phyloP scores from a whole-genome alignment of 30 jellyfish, hydroid and myxozoan species.

The Clytia hemisphaerica region DNA sequence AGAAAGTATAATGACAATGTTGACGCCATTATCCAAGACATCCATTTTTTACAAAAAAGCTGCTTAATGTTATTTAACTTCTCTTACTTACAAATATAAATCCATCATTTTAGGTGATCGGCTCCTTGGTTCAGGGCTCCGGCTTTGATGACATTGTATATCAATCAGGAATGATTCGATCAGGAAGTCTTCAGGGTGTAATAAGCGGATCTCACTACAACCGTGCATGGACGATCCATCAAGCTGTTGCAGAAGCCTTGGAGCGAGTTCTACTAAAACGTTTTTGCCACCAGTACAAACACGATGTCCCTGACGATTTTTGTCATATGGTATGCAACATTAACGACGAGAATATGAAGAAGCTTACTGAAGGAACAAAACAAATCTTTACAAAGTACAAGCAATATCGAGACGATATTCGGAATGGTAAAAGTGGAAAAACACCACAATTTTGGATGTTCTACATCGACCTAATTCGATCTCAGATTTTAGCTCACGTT shows the following conservation, averaged over 20 bases:
- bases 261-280: background rate
- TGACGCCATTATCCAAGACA: too few relatives aligned
- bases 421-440: slow-evolving; percentile 17
- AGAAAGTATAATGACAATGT: too few relatives aligned
- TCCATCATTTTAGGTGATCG: slow-evolving; percentile 13
- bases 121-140: slow-evolving; percentile 30
- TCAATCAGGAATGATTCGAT: slow-evolving; percentile 31
- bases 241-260: background rate
- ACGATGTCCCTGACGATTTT: too few relatives aligned
- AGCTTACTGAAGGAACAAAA: too few relatives aligned
- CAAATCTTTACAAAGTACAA: slow-evolving; percentile 17
- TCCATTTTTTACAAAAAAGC: too few relatives aligned
- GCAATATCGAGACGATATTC: slow-evolving; percentile 15
- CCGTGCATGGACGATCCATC: slow-evolving; percentile 27
- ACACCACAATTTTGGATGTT: slow-evolving; percentile 42
- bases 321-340: too few relatives aligned
- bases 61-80: too few relatives aligned
- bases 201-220: slow-evolving; percentile 40
- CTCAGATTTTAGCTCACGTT: background rate
- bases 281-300: background rate
- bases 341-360: too few relatives aligned
- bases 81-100: too few relatives aligned
- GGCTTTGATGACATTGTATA: slow-evolving; percentile 43
- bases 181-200: slow-evolving; percentile 40
- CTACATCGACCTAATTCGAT: background rate